phyloP scores from a whole-genome alignment of 2,888 invertebrate species.

The Teinopalpus imperialis region DNA sequence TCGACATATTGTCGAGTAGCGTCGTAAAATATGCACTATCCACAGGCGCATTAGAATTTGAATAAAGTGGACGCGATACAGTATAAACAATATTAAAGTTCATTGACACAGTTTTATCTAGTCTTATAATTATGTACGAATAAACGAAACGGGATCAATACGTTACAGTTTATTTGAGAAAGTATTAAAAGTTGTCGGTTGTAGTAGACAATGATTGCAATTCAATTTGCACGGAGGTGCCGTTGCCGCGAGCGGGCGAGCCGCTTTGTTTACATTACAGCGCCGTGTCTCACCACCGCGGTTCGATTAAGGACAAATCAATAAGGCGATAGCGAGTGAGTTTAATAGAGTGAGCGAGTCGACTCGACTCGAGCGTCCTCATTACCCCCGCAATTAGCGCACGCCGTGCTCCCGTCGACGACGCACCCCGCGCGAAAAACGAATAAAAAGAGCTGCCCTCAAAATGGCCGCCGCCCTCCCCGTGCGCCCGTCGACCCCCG shows the following conservation, averaged over 20 bases:
- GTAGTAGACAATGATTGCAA: slow-evolving; percentile 58
- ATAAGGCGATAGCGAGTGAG: slow-evolving; percentile 79
- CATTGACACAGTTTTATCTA: no score
- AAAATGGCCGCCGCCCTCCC: slow-evolving; percentile 86
- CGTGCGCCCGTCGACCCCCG: slow-evolving; percentile 70
- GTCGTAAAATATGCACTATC: slow-evolving; percentile 5
- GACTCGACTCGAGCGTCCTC: slow-evolving; percentile 73
- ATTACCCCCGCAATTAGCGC: slow-evolving; percentile 82
- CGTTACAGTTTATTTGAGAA: slow-evolving; percentile 16
- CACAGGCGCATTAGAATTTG: not conserved
- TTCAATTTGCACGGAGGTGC: slow-evolving; percentile 61
- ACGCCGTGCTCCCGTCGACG: slow-evolving; percentile 76
- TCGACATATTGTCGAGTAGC: not conserved
- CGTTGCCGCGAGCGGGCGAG: slow-evolving; percentile 32
- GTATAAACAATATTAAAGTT: not conserved
- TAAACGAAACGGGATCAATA: no score
- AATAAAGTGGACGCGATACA: not conserved
- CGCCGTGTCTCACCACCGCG: slow-evolving; percentile 51
- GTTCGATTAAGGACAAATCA: slow-evolving; percentile 78
- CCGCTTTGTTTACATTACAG: slow-evolving; percentile 68
- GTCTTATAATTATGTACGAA: no score
- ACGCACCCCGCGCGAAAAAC: slow-evolving; percentile 82
- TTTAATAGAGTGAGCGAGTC: slow-evolving; percentile 80
- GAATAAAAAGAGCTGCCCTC: slow-evolving; percentile 86
- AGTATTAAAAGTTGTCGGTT: slow-evolving; percentile 25